Evolutionary conservation across 2,888 invertebrate species (phyloP).

Genomic region (Luperina testacea): DNA sequence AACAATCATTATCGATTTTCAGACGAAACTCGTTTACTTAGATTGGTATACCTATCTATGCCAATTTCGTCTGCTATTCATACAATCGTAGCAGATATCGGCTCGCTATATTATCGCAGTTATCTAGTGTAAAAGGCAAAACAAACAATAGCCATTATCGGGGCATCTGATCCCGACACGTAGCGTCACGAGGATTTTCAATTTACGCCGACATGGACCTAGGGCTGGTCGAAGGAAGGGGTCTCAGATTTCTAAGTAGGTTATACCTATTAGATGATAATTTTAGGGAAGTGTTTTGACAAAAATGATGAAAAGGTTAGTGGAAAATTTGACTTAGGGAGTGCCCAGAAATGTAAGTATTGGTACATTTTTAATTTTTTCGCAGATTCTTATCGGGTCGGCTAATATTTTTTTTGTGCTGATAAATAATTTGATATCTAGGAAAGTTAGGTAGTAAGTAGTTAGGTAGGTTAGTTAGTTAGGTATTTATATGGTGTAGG

Average conservation of each 20-base stretch:
- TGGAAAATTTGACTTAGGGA: background rate
- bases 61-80: background rate
- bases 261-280: background rate
- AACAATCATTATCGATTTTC: background rate
- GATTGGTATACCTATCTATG: background rate
- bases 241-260: background rate
- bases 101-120: conserved; percentile 48
- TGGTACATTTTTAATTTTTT: background rate
- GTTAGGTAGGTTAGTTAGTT: too few species aligned
- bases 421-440: too few species aligned
- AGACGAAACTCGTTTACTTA: background rate
- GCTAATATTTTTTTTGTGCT: too few species aligned
- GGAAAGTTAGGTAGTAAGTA: too few species aligned
- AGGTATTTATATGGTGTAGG: too few species aligned
- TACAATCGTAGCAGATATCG: conserved; percentile 26
- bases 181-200: conserved; percentile 80
- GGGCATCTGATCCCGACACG: conserved; percentile 71
- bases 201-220: conserved; percentile 71
- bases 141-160: conserved; percentile 74
- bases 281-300: background rate
- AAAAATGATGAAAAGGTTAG: background rate
- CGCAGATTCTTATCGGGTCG: too few species aligned
- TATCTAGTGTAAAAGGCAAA: conserved; percentile 61
- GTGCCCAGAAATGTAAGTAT: background rate
- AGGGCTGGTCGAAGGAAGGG: conserved; percentile 55